A percentile compares a stretch with the other conserved stretches of the same genome.
Conservation (phyloP, 2,888 invertebrate genomes). For the Rhamphomyia laevipes region DNA sequence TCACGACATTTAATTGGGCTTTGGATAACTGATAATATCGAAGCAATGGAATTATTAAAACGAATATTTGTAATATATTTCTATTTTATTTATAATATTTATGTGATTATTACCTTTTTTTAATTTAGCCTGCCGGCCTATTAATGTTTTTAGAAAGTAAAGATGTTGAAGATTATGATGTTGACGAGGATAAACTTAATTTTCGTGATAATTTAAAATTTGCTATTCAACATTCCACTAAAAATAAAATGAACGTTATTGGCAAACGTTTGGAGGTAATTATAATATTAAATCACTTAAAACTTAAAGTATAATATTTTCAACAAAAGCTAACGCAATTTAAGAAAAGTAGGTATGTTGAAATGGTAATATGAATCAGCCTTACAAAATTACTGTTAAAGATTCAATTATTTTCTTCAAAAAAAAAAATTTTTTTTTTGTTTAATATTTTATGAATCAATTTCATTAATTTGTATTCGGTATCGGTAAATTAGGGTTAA, state of each 20-base stretch:
- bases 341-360: no score
- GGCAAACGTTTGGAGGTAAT: constrained; percentile 70
- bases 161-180: constrained; percentile 46
- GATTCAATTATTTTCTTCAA: no score
- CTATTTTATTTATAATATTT: background rate
- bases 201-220: constrained; percentile 91
- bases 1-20: constrained; percentile 89
- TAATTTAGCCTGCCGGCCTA: constrained; percentile 74
- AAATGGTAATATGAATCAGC: no score
- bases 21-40: constrained; percentile 92
- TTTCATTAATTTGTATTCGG: no score
- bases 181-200: constrained; percentile 58
- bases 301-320: no score
- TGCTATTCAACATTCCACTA: constrained; percentile 68
- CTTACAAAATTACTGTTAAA: no score
- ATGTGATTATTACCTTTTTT: background rate
- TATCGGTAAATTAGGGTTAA: no score
- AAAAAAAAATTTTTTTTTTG: no score
- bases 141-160: constrained; percentile 78
- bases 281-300: background rate
- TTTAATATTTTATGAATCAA: background rate
- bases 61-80: constrained; percentile 51
- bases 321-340: no score
- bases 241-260: constrained; percentile 56
- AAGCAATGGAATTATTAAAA: constrained; percentile 73